Evolutionary conservation across 2,888 invertebrate genomes (phyloP), one percentile per base, ranked within the genome.

Genomic region (Junonia oenone): DNA sequence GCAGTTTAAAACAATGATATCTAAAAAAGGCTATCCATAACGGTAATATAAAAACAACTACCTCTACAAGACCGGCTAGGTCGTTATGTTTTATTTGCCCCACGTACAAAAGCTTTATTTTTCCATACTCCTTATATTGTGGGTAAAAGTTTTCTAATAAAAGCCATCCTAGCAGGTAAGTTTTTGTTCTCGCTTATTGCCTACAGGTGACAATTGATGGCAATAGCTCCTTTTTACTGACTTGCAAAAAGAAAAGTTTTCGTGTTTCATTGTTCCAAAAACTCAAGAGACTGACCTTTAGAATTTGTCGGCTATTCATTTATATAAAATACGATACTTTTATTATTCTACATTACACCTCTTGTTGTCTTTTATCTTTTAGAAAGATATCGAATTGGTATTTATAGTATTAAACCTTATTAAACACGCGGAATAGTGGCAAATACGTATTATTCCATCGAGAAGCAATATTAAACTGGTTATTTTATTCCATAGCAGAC

Each of bases 61-160:
- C 38, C 27, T 27, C 22, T 38, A 51, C 40, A 14, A 38, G 29
- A 48, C 38, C 31, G 17, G 22, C 51, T 33, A 8, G 48, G 47
- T 58, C 51, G 43, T 53, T 56, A 78, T 78, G 81, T 86, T 83
- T 83, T 86, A 88, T 89, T 87, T 86, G 78, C 71, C 67, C 73
- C 88, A 87, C 88, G 88, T 86, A 80, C 78, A 60, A 69, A 71
- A 76, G 78, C 78, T 87, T 83, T 84, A 82, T 86, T 85, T 86
- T 81, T 79, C 82, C 77, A 80, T 81, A 72, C 75, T 72, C 73
- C 71, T 69, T 69, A 73, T 77, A 77, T 73, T 66, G 67, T 63
- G 72, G 75, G 73, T 71, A 73, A 81, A 90, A 90, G 82, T 90
- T 90, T 89, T 90, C 87, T 83, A 89, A 90, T 90, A 89, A 90